These are phyloP conservation scores for Kryptopterus vitreolus DNA, from an alignment of 2,797 vertebrate species.

Conservation along the genomic window DNA sequence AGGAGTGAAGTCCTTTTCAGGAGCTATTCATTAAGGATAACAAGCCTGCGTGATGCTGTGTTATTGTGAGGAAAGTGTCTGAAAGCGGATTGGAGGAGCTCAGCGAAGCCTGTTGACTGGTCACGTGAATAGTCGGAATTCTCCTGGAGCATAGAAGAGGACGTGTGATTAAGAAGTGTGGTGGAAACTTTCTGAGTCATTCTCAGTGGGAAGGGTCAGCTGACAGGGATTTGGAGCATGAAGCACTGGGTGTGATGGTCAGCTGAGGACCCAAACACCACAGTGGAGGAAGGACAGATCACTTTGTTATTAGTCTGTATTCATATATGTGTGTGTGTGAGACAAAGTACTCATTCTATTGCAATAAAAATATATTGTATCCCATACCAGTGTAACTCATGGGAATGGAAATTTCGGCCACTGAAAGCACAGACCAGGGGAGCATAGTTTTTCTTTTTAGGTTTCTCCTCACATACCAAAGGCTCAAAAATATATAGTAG, in stretches of 20 bases:
- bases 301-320: not conserved
- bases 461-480: not conserved
- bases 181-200: conserved; percentile 26
- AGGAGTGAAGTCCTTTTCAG: not conserved
- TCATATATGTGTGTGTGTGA: not conserved
- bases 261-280: conserved; percentile 41
- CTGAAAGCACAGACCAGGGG: not conserved
- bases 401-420: conserved; percentile 8
- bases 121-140: conserved; percentile 52
- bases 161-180: conserved; percentile 24
- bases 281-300: not conserved
- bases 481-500: not conserved
- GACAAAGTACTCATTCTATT: conserved; percentile 1
- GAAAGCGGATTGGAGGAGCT: not conserved
- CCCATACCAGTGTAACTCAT: not conserved
- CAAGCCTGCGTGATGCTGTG: not conserved
- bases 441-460: not conserved
- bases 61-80: not conserved
- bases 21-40: not conserved
- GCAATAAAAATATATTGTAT: not conserved
- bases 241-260: conserved; percentile 42
- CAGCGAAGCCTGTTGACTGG: conserved; percentile 10
- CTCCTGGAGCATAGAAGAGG: conserved; percentile 33
- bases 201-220: conserved; percentile 48
- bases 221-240: conserved; percentile 52